Percentiles rank a stretch among this genome's conserved stretches.
Conservation (phyloP, 1,140 invertebrate species). For the Lasioglossum albipes region DNA sequence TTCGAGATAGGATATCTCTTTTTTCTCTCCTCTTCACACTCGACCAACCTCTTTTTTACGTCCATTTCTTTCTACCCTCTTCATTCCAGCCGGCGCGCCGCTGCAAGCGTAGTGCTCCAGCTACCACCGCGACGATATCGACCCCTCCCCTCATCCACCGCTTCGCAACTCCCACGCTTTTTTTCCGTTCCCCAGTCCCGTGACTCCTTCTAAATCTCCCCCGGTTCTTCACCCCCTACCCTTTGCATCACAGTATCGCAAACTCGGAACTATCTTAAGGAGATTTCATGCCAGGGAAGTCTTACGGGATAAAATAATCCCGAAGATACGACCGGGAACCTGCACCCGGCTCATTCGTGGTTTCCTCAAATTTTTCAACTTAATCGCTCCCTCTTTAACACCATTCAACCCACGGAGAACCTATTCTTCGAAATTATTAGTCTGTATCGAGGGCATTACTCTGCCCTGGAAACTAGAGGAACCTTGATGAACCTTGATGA, state of each 20-base stretch:
- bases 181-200: neutral
- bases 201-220: conserved; percentile 5
- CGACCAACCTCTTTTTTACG: neutral
- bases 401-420: neutral
- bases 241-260: conserved; percentile 38
- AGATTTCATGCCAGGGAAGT: conserved; percentile 9
- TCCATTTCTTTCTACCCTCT: neutral
- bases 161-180: neutral
- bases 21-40: conserved; percentile 5
- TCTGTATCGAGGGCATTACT: neutral
- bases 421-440: neutral
- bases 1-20: conserved; percentile 39
- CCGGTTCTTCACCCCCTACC: neutral
- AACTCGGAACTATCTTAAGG: conserved; percentile 27
- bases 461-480: neutral
- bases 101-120: neutral
- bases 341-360: conserved; percentile 1
- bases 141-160: neutral
- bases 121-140: conserved; percentile 14
- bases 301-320: conserved; percentile 37
- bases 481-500: too few relatives aligned
- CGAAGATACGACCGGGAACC: conserved; percentile 12
- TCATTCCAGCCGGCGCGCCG: neutral
- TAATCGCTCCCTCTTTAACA: conserved; percentile 7
- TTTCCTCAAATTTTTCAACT: conserved; percentile 16